Base-by-base conservation (phyloP, 2,797 vertebrate genomes). In the Onychomys leucogaster region DNA sequence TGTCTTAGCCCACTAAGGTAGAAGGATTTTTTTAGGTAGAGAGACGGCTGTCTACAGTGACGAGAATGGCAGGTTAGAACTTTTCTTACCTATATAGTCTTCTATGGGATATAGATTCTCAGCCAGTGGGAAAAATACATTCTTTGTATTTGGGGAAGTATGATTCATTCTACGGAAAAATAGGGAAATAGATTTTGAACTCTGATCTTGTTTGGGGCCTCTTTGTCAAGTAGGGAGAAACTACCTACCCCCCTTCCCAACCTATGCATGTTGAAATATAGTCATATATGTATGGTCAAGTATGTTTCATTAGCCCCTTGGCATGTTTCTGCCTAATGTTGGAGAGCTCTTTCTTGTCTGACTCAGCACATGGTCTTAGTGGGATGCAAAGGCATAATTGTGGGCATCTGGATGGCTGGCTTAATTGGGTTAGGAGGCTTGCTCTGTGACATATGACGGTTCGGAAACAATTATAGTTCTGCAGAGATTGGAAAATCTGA, bases 401-500 rank as follows among this genome's bases (percentile, higher is more conserved):
- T 43, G 91, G 94, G 77, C 80, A 95, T 46, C 65, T 96, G 43
- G 9, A 37, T 92, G 67, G 9, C 75, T 94, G 69, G 17, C 65
- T 55, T 86, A 16, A 43, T 57, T 87, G 80, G 84, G 67, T 83
- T 12, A 94, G 57, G 89, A 97, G 80, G 43, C 34, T 96, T 94
- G 80, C 61, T 95, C 69, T 61, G 41, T 89, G 94, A 96, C 80
- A 88, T 86, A 55, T 57, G 49, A 87, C 77, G 57, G 61, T 94
- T 95, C 94, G 94, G 91, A 96, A 95, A 94, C 90, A 94, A 89
- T 94, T 61, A 65, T 32, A 84, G 94, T 82, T 94, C 43, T 96
- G 67, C 69, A 95, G 49, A 80, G 94, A 87, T 1, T 67, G 71
- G 91, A 96, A 91, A 94, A 95, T 90, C 46, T 90, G 69, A 27